These are phyloP conservation scores for Gavia stellata DNA, from an alignment of 2,113 vertebrate genomes.

Conservation along the genomic window DNA sequence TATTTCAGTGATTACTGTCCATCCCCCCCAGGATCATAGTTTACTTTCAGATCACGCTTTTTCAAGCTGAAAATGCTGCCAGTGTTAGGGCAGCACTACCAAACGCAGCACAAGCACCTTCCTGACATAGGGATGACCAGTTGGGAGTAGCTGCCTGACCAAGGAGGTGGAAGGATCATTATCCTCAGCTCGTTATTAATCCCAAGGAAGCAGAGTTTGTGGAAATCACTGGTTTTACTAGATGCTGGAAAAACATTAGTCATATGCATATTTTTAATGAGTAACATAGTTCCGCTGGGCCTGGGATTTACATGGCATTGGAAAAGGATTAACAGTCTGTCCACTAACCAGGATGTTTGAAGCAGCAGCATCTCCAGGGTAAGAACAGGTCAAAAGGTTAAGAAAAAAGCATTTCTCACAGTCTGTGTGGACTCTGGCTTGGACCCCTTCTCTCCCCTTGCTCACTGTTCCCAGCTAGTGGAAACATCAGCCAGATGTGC, in stretches of 20 bases:
- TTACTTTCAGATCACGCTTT: not conserved
- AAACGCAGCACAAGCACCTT: not conserved
- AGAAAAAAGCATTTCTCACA: not conserved
- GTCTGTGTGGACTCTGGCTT: not conserved
- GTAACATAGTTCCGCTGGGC: not conserved
- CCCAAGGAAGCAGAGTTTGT: not conserved
- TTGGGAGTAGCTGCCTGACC: not conserved
- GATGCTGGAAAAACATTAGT: not conserved
- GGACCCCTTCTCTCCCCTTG: not conserved
- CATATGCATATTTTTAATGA: not conserved
- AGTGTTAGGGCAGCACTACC: not conserved
- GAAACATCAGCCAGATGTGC: not conserved
- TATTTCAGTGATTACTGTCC: not conserved
- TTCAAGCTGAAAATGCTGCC: not conserved
- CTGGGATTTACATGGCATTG: not conserved
- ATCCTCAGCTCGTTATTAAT: not conserved
- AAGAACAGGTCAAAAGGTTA: not conserved
- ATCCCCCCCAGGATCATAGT: not conserved
- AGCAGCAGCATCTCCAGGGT: not conserved
- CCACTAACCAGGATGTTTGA: not conserved
- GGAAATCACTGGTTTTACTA: not conserved
- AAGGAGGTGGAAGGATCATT: not conserved
- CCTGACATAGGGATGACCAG: rapidly evolving
- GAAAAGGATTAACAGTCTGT: not conserved
- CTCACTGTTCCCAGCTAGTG: not conserved